Evolutionary conservation across 2,888 invertebrate species (phyloP).

Genomic region (Ephialtes manifestator): DNA sequence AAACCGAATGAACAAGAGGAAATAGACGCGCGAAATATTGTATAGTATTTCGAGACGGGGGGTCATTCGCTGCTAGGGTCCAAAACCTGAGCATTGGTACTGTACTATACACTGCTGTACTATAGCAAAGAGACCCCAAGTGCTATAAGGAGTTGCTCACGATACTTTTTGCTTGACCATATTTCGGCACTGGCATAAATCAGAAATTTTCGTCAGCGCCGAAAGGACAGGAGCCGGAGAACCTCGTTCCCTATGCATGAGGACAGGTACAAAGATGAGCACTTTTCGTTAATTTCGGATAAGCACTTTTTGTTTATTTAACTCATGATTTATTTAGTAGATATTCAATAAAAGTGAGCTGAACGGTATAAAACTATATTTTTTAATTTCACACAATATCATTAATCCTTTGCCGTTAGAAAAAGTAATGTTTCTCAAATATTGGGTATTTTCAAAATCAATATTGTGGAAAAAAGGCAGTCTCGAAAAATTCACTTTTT

Average conservation of each 20-base stretch:
- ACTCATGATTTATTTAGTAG: no score
- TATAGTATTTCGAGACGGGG: slow-evolving; percentile 59
- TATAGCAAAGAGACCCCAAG: background rate
- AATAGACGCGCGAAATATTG: slow-evolving; percentile 60
- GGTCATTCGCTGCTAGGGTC: slow-evolving; percentile 26
- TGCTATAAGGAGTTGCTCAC: slow-evolving; percentile 1
- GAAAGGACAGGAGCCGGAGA: slow-evolving; percentile 27
- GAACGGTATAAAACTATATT: no score
- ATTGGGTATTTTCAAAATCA: no score
- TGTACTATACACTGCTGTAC: slow-evolving; percentile 6
- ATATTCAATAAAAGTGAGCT: no score
- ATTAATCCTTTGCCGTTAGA: no score
- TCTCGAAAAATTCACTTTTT: no score
- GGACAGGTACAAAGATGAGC: slow-evolving; percentile 8
- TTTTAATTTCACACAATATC: no score
- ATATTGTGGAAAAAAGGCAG: no score
- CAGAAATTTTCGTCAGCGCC: slow-evolving; percentile 3
- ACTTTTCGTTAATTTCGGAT: no score
- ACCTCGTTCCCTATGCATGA: background rate
- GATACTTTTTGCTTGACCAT: slow-evolving; percentile 2
- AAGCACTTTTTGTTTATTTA: no score
- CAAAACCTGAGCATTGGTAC: background rate
- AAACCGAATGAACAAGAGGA: slow-evolving; percentile 44
- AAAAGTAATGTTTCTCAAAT: no score
- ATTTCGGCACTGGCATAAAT: slow-evolving; percentile 33